Evolutionary conservation across 2,113 vertebrate species (phyloP).

Genomic region (Myiagra hebetior): DNA sequence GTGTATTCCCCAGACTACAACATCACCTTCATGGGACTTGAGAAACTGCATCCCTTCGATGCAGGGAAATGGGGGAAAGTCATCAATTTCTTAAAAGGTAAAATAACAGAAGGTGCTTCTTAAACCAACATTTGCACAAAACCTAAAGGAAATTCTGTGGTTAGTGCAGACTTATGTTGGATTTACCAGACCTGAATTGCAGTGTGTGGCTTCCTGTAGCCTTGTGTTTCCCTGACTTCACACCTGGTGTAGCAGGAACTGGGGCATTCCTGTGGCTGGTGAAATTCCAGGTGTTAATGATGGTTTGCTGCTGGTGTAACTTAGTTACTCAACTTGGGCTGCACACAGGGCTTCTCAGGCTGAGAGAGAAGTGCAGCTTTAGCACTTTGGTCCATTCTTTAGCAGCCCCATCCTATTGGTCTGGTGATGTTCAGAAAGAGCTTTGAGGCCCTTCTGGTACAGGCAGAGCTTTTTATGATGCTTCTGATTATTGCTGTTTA

Average conservation of each 20-base stretch:
- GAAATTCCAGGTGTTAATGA: background rate
- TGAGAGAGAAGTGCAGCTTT: background rate
- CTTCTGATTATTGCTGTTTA: background rate
- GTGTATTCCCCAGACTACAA: constrained; percentile 93
- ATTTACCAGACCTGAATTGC: background rate
- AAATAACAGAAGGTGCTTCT: background rate
- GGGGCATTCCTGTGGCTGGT: background rate
- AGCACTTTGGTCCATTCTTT: background rate
- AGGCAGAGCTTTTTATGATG: background rate
- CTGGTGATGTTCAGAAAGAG: background rate
- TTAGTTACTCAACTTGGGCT: background rate
- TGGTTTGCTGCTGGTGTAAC: background rate
- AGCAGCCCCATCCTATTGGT: background rate
- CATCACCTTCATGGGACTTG: constrained; percentile 94
- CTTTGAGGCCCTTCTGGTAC: background rate
- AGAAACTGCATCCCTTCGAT: constrained; percentile 95
- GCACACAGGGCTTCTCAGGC: background rate
- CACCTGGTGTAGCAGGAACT: background rate
- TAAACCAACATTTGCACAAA: background rate
- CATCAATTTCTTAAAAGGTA: constrained; percentile 92
- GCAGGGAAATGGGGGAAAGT: constrained; percentile 97
- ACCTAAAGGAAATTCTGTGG: background rate
- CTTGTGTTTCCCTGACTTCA: background rate
- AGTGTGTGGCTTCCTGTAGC: background rate
- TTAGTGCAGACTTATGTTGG: background rate